Evolutionary conservation across 2,113 vertebrate genomes (phyloP).

Genomic region (Neomonachus schauinslandi): DNA sequence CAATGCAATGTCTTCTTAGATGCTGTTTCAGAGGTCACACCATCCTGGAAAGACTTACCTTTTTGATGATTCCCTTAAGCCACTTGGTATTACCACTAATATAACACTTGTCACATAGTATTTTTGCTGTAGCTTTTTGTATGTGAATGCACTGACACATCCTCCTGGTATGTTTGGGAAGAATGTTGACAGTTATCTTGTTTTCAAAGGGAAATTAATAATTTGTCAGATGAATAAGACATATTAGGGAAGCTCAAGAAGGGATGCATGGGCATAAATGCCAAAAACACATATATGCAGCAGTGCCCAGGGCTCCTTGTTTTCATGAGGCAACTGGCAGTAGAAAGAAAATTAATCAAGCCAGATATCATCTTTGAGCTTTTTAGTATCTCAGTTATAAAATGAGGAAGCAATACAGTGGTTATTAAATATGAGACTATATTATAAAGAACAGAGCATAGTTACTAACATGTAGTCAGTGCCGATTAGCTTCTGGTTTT

Average conservation of each 20-base stretch:
- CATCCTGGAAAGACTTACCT: neutral
- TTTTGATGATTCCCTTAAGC: neutral
- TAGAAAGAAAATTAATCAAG: neutral
- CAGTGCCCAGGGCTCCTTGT: accelerated
- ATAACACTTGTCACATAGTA: neutral
- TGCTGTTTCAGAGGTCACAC: neutral
- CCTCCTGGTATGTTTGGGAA: neutral
- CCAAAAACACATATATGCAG: neutral
- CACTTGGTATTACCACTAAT: neutral
- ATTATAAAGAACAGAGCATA: neutral
- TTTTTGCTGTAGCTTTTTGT: neutral
- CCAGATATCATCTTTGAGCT: neutral
- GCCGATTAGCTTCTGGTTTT: neutral
- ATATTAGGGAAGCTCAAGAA: neutral
- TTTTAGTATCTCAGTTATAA: neutral
- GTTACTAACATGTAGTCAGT: neutral
- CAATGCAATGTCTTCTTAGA: neutral
- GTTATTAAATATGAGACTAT: neutral
- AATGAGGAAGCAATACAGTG: neutral
- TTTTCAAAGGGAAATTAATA: neutral
- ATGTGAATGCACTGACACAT: neutral
- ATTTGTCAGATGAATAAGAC: neutral
- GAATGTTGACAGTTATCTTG: neutral
- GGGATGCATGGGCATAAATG: neutral
- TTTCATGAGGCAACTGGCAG: neutral